phyloP scores from a whole-genome alignment of 2,888 invertebrate genomes.

The Coenonympha glycerion region DNA sequence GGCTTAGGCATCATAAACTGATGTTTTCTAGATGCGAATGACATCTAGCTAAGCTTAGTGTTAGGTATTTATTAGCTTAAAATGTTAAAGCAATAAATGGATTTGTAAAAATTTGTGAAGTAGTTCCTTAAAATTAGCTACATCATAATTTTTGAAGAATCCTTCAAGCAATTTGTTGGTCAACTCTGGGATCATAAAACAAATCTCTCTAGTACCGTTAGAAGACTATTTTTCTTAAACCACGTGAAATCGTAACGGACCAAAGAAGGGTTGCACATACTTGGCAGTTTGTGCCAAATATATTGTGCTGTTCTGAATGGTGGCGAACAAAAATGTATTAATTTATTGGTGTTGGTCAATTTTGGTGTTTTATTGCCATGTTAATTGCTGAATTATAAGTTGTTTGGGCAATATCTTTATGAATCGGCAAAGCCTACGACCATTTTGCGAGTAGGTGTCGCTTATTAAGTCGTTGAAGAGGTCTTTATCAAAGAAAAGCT shows the following conservation, averaged over 20 bases:
- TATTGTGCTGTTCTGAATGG: background rate
- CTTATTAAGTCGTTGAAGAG: no score
- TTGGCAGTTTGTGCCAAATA: conserved; percentile 5
- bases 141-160: no score
- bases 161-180: no score
- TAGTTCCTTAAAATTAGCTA: no score
- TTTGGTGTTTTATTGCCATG: conserved; percentile 4
- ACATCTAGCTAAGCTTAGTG: no score
- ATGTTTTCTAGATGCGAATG: no score
- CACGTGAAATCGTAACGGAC: conserved; percentile 5
- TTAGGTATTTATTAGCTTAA: no score
- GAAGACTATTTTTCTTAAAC: conserved; percentile 7
- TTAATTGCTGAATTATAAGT: conserved; percentile 1
- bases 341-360: background rate
- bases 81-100: no score
- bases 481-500: no score
- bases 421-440: background rate
- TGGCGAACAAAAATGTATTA: conserved; percentile 5
- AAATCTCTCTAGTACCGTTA: conserved; percentile 5
- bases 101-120: no score
- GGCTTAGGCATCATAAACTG: no score
- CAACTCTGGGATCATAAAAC: background rate
- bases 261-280: conserved; percentile 7
- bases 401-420: background rate
- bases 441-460: background rate